These are phyloP conservation scores for Pecten maximus DNA, from an alignment of 2,888 invertebrate species.

Conservation along the genomic window DNA sequence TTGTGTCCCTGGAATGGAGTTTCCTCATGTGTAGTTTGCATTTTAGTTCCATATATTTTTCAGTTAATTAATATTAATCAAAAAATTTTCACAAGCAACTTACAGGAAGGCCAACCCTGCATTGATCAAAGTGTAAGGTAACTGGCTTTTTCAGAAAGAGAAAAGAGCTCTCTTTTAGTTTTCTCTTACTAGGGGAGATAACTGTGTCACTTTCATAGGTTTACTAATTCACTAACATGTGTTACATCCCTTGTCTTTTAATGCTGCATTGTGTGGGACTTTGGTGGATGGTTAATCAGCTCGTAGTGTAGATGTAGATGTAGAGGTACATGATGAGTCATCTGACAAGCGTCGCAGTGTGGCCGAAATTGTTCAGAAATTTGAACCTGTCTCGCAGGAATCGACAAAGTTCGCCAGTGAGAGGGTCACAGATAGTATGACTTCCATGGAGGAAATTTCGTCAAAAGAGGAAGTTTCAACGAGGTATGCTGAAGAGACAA, in stretches of 20 bases:
- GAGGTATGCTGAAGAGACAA: background rate
- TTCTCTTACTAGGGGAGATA: conserved; percentile 7
- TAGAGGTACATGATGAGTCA: conserved; percentile 56
- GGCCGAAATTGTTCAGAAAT: conserved; percentile 68
- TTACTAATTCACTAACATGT: conserved; percentile 42
- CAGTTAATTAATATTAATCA: conserved; percentile 9
- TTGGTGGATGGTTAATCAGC: conserved; percentile 45
- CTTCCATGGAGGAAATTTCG: background rate
- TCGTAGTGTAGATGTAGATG: conserved; percentile 38
- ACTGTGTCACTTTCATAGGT: conserved; percentile 13
- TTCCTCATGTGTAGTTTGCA: background rate
- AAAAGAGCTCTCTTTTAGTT: background rate
- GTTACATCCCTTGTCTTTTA: conserved; percentile 52
- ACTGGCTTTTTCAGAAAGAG: conserved; percentile 15
- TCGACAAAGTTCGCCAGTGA: conserved; percentile 22
- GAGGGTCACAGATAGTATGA: background rate
- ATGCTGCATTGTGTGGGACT: conserved; percentile 53
- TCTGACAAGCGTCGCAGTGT: conserved; percentile 64
- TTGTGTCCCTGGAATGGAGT: conserved; percentile 1
- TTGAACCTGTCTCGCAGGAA: conserved; percentile 54
- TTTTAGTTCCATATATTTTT: background rate
- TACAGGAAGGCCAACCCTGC: background rate
- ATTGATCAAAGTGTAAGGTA: background rate
- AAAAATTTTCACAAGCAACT: background rate
- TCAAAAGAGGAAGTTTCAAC: background rate